These are phyloP conservation scores for Lethrus apterus DNA, from an alignment of 1,140 invertebrate genomes.

Conservation along the genomic window DNA sequence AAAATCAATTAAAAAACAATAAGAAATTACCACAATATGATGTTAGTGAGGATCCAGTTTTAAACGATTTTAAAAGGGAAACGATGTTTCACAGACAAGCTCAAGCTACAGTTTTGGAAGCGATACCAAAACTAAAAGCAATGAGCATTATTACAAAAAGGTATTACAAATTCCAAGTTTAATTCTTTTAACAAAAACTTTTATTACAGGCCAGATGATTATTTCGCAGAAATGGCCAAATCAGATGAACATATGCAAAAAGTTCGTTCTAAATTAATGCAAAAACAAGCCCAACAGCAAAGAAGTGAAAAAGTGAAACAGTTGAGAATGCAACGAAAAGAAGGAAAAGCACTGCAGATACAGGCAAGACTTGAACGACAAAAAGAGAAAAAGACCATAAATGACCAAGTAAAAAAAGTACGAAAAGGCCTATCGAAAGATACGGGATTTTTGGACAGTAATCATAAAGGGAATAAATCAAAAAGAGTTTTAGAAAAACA, in stretches of 20 bases:
- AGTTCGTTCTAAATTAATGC: conserved; percentile 74
- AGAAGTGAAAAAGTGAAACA: conserved; percentile 84
- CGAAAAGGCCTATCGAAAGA: conserved; percentile 72
- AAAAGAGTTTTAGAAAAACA: conserved; percentile 52
- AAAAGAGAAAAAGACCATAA: conserved; percentile 67
- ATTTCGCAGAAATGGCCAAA: conserved; percentile 99
- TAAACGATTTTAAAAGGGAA: conserved; percentile 93
- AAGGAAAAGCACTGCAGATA: conserved; percentile 78
- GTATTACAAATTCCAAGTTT: too few relatives aligned
- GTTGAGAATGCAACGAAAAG: conserved; percentile 83
- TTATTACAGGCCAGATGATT: conserved; percentile 74
- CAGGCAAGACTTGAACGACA: conserved; percentile 74
- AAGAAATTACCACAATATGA: conserved; percentile 57
- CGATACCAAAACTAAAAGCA: conserved; percentile 64
- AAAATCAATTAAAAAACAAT: conserved; percentile 59
- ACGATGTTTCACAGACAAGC: conserved; percentile 88
- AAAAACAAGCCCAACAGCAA: conserved; percentile 76
- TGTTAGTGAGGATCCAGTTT: conserved; percentile 64
- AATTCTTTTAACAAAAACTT: too few relatives aligned
- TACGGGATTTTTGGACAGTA: conserved; percentile 78
- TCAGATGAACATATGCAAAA: conserved; percentile 97
- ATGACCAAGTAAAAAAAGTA: conserved; percentile 80
- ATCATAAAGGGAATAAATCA: conserved; percentile 46
- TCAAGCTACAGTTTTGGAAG: conserved; percentile 76
- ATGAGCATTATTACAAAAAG: conserved; percentile 69